Base-by-base conservation (phyloP, 2,797 vertebrate species). In the Trachurus trachurus region DNA sequence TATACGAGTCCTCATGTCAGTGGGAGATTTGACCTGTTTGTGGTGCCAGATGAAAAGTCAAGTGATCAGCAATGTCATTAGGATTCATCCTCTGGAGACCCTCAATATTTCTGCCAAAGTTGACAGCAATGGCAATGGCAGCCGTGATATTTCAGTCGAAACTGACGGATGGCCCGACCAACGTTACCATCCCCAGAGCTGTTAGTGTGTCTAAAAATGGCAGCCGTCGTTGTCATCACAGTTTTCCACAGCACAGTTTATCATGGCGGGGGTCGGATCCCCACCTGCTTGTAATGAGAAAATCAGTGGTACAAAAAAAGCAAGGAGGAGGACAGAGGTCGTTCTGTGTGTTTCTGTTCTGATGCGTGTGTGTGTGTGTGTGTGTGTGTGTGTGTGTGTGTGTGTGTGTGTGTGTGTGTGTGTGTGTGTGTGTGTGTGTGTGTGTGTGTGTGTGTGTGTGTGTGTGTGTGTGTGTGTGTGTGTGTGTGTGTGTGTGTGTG, bases 211-310 rank as follows among this genome's bases (percentile, higher is more conserved):
- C 86, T 85, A 79, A 83, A 91, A 86, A 82, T 47, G 66, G 74
- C 60, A 64, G 57, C 69, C 61, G 17, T 89, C 74, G 80, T 88
- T 82, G 87, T 82, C 81, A 75, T 74, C 73, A 70, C 59, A 74
- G 66, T 80, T 74, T 89, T 87, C 71, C 60, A 77, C 59, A 57
- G 77, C 81, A 67, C 49, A 60, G 74, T 77, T 88, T 80, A 70
- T 82, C 71, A 57, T 63, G 66, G 73, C 80, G 64, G 85, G 71
- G 58, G 72, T 78, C 63, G 52, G 65, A 83, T 75, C 71, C 75
- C 73, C 78, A 82, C 78, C 77, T 76, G 83, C 65, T 71, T 70
- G 39, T 85, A 82, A 91, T 90, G 81, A 89, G 81, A 87, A 86
- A 84, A 84, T 85, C 76, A 81, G 64, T 83, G 73, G 64, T 61